Percentiles rank a stretch among this genome's conserved stretches.
These are phyloP conservation scores for Leptarthrus brevirostris DNA, from an alignment of 2,888 invertebrate species.

Conservation along the genomic window DNA sequence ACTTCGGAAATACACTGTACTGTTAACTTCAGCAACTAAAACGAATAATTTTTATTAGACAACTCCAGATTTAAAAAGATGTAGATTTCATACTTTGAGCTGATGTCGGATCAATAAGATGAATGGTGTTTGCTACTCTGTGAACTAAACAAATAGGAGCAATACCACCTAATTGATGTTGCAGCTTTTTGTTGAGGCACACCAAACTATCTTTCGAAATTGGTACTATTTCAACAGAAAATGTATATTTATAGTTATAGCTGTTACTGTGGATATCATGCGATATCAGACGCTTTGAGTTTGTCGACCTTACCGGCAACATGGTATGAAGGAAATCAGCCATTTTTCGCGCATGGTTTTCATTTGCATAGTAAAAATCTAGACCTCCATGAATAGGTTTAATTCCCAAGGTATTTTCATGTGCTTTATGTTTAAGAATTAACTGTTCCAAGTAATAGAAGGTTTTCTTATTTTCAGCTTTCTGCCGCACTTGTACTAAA, in stretches of 20 bases:
- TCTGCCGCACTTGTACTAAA: constrained; percentile 87
- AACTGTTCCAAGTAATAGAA: constrained; percentile 97
- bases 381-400: constrained; percentile 89
- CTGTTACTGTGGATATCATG: constrained; percentile 97
- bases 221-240: constrained; percentile 94
- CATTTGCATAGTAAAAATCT: constrained; percentile 93
- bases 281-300: constrained; percentile 94
- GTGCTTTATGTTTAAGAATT: constrained; percentile 94
- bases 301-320: constrained; percentile 87
- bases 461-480: constrained; percentile 94
- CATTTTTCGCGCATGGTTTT: constrained; percentile 93
- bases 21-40: constrained; percentile 84
- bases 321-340: constrained; percentile 91
- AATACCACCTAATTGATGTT: constrained; percentile 88
- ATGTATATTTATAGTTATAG: constrained; percentile 96
- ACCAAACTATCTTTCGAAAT: constrained; percentile 94
- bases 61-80: constrained; percentile 45
- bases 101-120: constrained; percentile 91
- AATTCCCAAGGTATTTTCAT: constrained; percentile 88
- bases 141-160: constrained; percentile 88
- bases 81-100: constrained; percentile 76
- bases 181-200: constrained; percentile 87
- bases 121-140: constrained; percentile 89
- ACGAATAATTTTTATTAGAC: not conserved
- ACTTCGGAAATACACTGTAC: constrained; percentile 84